Evolutionary conservation across 2,797 vertebrate genomes (phyloP), one percentile per base, ranked within the genome.

Genomic region (Hemitrygon akajei): DNA sequence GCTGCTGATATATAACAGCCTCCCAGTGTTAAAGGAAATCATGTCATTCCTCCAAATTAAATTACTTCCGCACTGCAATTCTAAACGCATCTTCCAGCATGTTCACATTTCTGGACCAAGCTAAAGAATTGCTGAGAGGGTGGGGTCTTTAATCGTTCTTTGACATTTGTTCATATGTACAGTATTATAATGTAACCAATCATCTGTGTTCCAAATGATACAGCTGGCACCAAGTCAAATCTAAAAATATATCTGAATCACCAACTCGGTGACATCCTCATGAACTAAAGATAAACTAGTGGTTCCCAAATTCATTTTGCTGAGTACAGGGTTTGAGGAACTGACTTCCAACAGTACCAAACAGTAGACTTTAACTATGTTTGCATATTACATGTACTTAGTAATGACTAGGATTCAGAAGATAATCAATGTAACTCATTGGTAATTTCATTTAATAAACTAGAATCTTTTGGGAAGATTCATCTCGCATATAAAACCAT

Each of bases 241-340:
- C 82, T 27, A 27, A 86, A 86, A 86, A 86, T 86, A 86, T 63
- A 86, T 86, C 82, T 27, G 82, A 84, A 84, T 84, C 82, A 84
- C 25, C 82, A 58, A 84, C 82, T 60, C 81, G 11, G 81, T 56
- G 47, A 30, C 22, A 84, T 84, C 56, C 1, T 16, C 58, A n/a
- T n/a, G 56, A 86, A 86, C 82, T 18, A 86, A 14, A 60, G 30
- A 86, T 58, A 86, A 30, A 56, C 27, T 11, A n/a, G 56, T 60
- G 82, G 27, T 6, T 69, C 66, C 66, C 14, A 69, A 69, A 69
- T 69, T 0, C 20, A 69, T 69, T 69, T 69, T 69, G 66, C 66
- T 69, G 66, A 69, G 66, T 69, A 20, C 47, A 47, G 47, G 66
- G 20, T 20, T 18, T 69, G 66, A 4, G 14, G 20, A 69, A 69